Evolutionary conservation across 1,140 invertebrate species (phyloP), one percentile per base, ranked within the genome.

Genomic region (Linepithema humile): DNA sequence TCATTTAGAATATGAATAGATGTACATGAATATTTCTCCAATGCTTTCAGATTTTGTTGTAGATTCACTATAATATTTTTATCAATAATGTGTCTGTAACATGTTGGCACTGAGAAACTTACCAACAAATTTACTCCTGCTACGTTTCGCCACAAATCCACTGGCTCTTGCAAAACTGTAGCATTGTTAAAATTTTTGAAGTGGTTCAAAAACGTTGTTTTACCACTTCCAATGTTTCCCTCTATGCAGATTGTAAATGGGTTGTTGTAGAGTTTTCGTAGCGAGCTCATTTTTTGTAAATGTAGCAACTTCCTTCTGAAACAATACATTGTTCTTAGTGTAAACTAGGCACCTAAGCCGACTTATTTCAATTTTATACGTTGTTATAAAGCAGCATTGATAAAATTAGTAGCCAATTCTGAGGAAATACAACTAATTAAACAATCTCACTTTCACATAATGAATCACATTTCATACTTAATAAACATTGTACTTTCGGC

Each of bases 211-310:
- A 98, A 97, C 12, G 98, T 98, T 10, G 98, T 98, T 94, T 99
- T 99, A 3, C 98, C 98, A 92, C 97, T 97, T 43, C 98, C 98
- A 89, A 99, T 99, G 92, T 99, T 99, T 35, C 98, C 98, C 93
- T 99, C 98, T 17, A 99, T 96, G 23, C 97, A 96, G 10, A 99
- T 96, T 7, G 97, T 97, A 89, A 97, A 96, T 23, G 96, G 95
- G 5, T 89, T 84, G 12, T 84, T 85, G 2, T 60, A 74, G 10
- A 82, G 38, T 48, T 89, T 90, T n/a, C 10, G 48, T 17, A 64
- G 29, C 1, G 84, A 77, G 1, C 59, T 50, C 80, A 35, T 53
- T 57, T 59, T 82, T 48, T 23, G 17, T 1, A 15, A 12, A 15
- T 23, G 9, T 6, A 53, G 17, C 7, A 53, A 12, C 2, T 50